Evolutionary conservation across 2,113 vertebrate genomes (phyloP).

Genomic region (Trichechus manatus): DNA sequence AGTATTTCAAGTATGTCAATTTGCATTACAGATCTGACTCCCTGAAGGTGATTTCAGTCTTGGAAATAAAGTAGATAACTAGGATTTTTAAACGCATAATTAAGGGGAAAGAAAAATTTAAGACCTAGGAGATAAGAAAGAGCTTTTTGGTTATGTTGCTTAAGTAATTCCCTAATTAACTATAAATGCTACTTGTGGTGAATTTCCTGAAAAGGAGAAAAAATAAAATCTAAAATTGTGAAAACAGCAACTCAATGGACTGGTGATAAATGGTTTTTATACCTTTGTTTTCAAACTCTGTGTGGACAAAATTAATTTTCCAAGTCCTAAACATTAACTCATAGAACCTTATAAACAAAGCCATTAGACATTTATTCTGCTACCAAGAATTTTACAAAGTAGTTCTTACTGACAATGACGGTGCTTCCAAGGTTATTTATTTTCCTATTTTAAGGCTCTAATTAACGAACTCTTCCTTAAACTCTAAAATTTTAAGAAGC

Average conservation of each 20-base stretch:
- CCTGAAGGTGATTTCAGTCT: neutral
- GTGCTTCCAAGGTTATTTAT: neutral
- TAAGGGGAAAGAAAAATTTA: conserved; percentile 13
- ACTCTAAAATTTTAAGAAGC: conserved; percentile 42
- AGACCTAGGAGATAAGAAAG: neutral
- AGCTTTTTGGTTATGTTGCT: neutral
- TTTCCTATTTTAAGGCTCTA: conserved; percentile 49
- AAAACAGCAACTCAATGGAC: conserved; percentile 50
- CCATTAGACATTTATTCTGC: conserved; percentile 39
- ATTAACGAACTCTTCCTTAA: conserved; percentile 18
- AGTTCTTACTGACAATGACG: neutral
- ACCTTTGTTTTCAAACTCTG: conserved; percentile 12
- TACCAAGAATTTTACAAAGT: conserved; percentile 40
- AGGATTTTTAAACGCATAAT: conserved; percentile 1
- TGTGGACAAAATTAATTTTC: conserved; percentile 26
- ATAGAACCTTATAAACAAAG: neutral
- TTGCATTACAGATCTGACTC: neutral
- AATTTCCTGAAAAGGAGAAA: conserved; percentile 3
- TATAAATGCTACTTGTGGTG: conserved; percentile 8
- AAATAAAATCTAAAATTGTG: conserved; percentile 4
- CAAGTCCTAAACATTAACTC: conserved; percentile 43
- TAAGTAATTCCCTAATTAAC: conserved; percentile 38
- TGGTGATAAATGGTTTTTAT: neutral
- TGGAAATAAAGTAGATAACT: conserved; percentile 44
- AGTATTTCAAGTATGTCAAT: conserved; percentile 46